These are phyloP conservation scores for Autographa gamma DNA, from an alignment of 2,888 invertebrate genomes.

Conservation along the genomic window DNA sequence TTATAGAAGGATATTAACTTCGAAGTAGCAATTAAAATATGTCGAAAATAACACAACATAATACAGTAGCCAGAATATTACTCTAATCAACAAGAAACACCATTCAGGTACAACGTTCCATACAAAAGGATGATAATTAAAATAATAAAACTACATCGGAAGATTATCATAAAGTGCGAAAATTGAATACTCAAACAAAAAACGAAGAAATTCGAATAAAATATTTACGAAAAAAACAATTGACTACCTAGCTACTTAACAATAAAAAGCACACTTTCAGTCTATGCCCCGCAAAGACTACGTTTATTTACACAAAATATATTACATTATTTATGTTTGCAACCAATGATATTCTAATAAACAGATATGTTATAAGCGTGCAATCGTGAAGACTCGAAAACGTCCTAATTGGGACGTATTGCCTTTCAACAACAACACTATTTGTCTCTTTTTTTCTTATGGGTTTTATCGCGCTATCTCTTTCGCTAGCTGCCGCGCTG, in stretches of 20 bases:
- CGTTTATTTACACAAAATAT: slow-evolving; percentile 53
- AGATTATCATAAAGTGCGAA: slow-evolving; percentile 9
- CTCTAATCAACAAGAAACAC: slow-evolving; percentile 28
- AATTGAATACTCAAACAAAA: slow-evolving; percentile 16
- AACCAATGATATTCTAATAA: no score
- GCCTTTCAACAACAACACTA: no score
- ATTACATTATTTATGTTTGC: slow-evolving; percentile 33
- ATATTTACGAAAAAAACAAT: slow-evolving; percentile 26
- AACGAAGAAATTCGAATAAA: slow-evolving; percentile 21
- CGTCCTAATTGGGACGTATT: no score
- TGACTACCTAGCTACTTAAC: slow-evolving; percentile 48
- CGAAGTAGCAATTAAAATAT: neutral
- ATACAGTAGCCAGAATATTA: slow-evolving; percentile 2
- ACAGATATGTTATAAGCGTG: no score
- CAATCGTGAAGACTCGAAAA: no score
- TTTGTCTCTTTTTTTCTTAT: no score
- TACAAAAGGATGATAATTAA: slow-evolving; percentile 9
- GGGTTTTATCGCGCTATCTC: no score
- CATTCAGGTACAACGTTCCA: slow-evolving; percentile 46
- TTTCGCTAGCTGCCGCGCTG: no score
- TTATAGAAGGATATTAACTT: no score
- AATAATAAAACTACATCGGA: neutral
- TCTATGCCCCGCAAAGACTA: slow-evolving; percentile 66
- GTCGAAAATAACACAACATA: neutral
- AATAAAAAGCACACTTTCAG: slow-evolving; percentile 61